Evolutionary conservation across 2,888 invertebrate genomes (phyloP), one percentile per base, ranked within the genome.

Genomic region (Mimachlamys varia): DNA sequence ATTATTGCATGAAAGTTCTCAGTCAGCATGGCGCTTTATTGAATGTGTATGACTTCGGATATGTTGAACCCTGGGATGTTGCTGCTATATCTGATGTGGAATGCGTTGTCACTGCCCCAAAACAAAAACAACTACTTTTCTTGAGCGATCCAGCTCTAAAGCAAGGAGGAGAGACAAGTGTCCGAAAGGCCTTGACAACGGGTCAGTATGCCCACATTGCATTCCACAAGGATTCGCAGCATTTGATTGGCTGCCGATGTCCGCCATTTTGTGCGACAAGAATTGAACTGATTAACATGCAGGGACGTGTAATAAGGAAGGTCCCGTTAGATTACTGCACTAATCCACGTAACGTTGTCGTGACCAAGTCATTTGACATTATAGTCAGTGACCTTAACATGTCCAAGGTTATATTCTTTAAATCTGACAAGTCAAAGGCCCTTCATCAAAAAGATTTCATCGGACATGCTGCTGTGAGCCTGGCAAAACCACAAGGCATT

Each of bases 1-100:
- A 76, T 33, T 76, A 76, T 76, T 76, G 76, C 22, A 76, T 76
- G 76, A 76, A 76, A 76, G 76, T 76, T 76, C 76, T 76, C 33
- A 76, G 76, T 33, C 76, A 76, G 15, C 22, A 76, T 33, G 76
- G 76, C 7, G 76, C 27, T 12, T 22, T 76, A 17, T 76, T 76
- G 33, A 76, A 76, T 76, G 76, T 76, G 10, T 33, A 76, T 33
- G 76, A 76, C 17, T 76, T 76, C 33, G 76, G 76, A 33, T 76
- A 76, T 33, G 76, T 76, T 5, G 76, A 76, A 76, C 76, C 76
- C 0, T 76, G 76, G 76, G 76, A 76, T 27, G 33, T 76, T 2
- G 76, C 76, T 33, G 33, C 76, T 76, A 33, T 76, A 33, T 76
- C 76, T 76, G 76, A 76, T 33, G 76, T 33, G 33, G 76, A 76